A percentile compares a stretch with the other conserved stretches of the same genome.
These are phyloP conservation scores for Scleropages formosus DNA, from an alignment of 2,797 vertebrate genomes.

Conservation along the genomic window DNA sequence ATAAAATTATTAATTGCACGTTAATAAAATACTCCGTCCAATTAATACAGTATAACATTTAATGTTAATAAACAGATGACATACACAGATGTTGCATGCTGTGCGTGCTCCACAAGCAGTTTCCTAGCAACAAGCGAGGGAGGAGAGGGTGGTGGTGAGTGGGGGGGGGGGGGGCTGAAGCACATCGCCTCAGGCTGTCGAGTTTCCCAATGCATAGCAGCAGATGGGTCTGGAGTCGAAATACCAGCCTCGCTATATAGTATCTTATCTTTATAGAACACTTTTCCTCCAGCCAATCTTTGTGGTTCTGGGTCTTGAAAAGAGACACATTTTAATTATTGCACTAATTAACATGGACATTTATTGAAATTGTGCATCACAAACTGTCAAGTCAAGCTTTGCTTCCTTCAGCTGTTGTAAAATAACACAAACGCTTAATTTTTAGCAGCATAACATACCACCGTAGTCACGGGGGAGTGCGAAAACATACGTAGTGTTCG, in stretches of 20 bases:
- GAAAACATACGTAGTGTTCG: conserved; percentile 5
- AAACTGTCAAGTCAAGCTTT: neutral
- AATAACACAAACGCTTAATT: neutral
- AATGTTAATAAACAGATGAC: conserved; percentile 72
- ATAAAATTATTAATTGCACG: too few species aligned
- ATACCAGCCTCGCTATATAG: conserved; percentile 34
- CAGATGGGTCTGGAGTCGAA: conserved; percentile 36
- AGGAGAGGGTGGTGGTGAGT: conserved; percentile 46
- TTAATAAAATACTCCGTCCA: too few species aligned
- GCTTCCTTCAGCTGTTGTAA: neutral
- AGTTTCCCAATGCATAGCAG: conserved; percentile 43
- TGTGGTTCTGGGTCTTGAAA: neutral
- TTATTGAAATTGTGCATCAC: neutral
- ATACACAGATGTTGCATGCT: conserved; percentile 70
- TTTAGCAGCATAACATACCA: neutral
- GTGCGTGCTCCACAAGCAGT: conserved; percentile 71
- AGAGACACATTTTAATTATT: neutral
- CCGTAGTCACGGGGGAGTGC: neutral
- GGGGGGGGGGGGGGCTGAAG: conserved; percentile 57
- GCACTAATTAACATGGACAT: neutral
- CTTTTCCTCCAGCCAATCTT: neutral
- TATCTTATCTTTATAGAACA: conserved; percentile 27
- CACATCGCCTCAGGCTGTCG: conserved; percentile 62
- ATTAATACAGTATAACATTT: too few species aligned
- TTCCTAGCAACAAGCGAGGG: conserved; percentile 74